Base-by-base conservation (phyloP, 2,888 invertebrate genomes). In the Acrobasis suavella region DNA sequence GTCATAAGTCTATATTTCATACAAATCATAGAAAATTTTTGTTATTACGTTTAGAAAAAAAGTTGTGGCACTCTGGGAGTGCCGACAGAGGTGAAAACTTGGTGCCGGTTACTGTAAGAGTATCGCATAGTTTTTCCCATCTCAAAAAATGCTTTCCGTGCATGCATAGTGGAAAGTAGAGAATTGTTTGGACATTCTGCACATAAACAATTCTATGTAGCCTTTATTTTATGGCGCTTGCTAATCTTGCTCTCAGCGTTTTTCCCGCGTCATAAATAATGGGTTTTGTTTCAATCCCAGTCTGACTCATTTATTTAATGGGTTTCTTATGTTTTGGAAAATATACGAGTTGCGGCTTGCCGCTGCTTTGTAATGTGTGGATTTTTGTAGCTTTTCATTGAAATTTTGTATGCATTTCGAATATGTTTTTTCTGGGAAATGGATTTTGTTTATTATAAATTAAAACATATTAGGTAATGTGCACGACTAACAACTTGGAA, bases 291-390 rank as follows among this genome's bases (percentile, higher is more conserved):
- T 62, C 65, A 64, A 64, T 65, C 63, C 64, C 50, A 65, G 58
- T 65, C 67, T 49, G 62, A 67, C 65, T 67, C 67, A 64, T 66
- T 67, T 64, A 65, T 69, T 66, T 69, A 69, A 69, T 69, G 69
- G 67, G 60, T 65, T 69, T 69, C 67, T 69, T 69, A 67, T 66
- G 65, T 67, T 66, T 65, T 66, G 64, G 50, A 62, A 63, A 66
- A 64, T 65, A 65, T 64, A 65, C 58, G 64, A 62, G 61, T 61
- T 55, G n/a, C 50, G 60, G 12, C 50, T 49, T 55, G 38, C 50
- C 22, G 60, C 37, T 39, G 51, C 60, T 60, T 60, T 17, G 22
- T 42, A 46, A 17, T 9, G 42, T n/a, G 22, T 17, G 51, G n/a
- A 42, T 49, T 49, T 60, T 50, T 59, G 51, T 60, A 42, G 42